phyloP scores from a whole-genome alignment of 2,888 invertebrate species.

The Tribolium freemani region DNA sequence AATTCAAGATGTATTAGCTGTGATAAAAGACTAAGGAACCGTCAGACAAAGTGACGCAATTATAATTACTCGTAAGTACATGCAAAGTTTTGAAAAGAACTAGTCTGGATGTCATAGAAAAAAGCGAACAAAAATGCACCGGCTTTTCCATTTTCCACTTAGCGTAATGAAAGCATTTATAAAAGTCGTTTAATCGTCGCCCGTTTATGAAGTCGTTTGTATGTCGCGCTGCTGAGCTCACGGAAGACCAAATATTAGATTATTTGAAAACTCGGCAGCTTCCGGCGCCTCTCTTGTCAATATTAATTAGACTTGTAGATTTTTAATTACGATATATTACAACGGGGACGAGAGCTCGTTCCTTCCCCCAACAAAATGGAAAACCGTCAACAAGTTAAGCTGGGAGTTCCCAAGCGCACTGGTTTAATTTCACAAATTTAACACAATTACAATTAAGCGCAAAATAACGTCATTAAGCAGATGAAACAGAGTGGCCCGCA shows the following conservation, averaged over 20 bases:
- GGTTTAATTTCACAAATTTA: slow-evolving; percentile 59
- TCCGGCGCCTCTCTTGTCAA: slow-evolving; percentile 41
- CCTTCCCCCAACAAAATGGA: slow-evolving; percentile 44
- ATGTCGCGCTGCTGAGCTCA: slow-evolving; percentile 32
- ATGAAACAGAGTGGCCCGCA: slow-evolving; percentile 57
- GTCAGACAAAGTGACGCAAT: slow-evolving; percentile 37
- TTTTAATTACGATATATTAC: slow-evolving; percentile 53
- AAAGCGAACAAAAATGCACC: slow-evolving; percentile 36
- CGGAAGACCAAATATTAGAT: slow-evolving; percentile 46
- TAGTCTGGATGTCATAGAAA: slow-evolving; percentile 29
- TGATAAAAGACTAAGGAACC: background rate
- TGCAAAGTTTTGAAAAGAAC: slow-evolving; percentile 37
- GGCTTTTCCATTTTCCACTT: slow-evolving; percentile 43
- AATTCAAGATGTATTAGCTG: slow-evolving; percentile 13
- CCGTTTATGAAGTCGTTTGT: slow-evolving; percentile 43
- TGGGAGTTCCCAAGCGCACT: slow-evolving; percentile 50
- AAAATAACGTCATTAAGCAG: slow-evolving; percentile 58
- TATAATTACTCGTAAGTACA: slow-evolving; percentile 39
- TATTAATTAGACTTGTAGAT: slow-evolving; percentile 51
- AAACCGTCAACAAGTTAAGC: slow-evolving; percentile 55
- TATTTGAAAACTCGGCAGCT: slow-evolving; percentile 37
- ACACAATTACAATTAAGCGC: slow-evolving; percentile 60
- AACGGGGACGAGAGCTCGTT: slow-evolving; percentile 40
- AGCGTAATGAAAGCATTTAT: slow-evolving; percentile 45
- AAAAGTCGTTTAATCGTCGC: slow-evolving; percentile 46